These are phyloP conservation scores for Himalopsyche phryganea DNA, from an alignment of 1,140 invertebrate species.

Conservation along the genomic window DNA sequence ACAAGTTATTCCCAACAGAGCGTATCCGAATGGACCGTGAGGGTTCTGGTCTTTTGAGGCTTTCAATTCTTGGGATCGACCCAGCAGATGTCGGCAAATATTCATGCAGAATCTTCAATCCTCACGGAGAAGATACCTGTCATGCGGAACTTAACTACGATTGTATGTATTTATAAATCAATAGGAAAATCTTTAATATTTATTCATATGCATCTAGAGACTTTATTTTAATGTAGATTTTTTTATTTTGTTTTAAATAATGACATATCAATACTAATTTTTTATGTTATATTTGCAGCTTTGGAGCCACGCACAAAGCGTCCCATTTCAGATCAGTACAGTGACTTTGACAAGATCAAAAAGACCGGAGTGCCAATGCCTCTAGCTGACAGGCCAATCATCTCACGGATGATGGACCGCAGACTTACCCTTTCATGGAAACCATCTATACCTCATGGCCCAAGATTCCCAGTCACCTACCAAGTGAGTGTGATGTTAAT, in stretches of 20 bases:
- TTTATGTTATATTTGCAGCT: slow-evolving; percentile 45
- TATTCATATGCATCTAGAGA: too few species aligned
- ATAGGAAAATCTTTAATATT: too few species aligned
- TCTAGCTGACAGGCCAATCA: slow-evolving; percentile 80
- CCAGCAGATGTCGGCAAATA: slow-evolving; percentile 80
- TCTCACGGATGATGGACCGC: slow-evolving; percentile 83
- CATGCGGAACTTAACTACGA: slow-evolving; percentile 78
- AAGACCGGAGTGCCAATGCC: slow-evolving; percentile 78
- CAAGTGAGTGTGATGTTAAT: slow-evolving; percentile 54
- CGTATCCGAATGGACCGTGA: slow-evolving; percentile 79
- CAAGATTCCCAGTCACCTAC: slow-evolving; percentile 84
- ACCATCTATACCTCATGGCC: slow-evolving; percentile 78
- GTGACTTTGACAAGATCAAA: slow-evolving; percentile 79
- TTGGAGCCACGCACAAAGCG: slow-evolving; percentile 67
- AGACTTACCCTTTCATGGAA: slow-evolving; percentile 86
- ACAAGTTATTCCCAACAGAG: slow-evolving; percentile 74
- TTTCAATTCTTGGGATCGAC: slow-evolving; percentile 71
- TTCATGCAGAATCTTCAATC: slow-evolving; percentile 75
- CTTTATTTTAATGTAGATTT: too few species aligned
- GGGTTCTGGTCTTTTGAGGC: slow-evolving; percentile 71
- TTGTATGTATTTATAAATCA: slow-evolving; percentile 57
- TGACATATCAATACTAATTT: too few species aligned
- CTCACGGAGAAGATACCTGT: slow-evolving; percentile 79
- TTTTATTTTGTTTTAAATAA: too few species aligned
- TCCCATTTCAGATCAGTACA: slow-evolving; percentile 75